phyloP scores from a whole-genome alignment of 2,113 vertebrate species.

The Pteruthius melanotis region DNA sequence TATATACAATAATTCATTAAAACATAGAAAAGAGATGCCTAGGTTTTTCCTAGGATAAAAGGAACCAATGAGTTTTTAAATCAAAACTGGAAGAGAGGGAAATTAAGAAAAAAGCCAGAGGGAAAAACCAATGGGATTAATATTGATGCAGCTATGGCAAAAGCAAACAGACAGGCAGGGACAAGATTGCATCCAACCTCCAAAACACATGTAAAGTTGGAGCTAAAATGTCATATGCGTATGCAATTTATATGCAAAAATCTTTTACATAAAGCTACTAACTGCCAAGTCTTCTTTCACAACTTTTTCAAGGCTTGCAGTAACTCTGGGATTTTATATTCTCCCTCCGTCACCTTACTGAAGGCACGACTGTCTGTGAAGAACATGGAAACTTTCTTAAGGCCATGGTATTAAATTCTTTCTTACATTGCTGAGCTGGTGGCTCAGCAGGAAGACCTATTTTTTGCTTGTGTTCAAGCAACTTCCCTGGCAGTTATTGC shows the following conservation, averaged over 20 bases:
- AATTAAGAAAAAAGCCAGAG: slow-evolving; percentile 34
- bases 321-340: slow-evolving; percentile 63
- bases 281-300: slow-evolving; percentile 72
- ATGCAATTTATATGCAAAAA: slow-evolving; percentile 79
- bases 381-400: slow-evolving; percentile 69
- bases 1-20: background rate
- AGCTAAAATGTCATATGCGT: slow-evolving; percentile 77
- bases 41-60: background rate
- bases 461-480: slow-evolving; percentile 74
- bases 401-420: slow-evolving; percentile 66
- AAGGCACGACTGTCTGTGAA: slow-evolving; percentile 68
- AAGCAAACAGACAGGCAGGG: slow-evolving; percentile 73
- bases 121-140: slow-evolving; percentile 67
- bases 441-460: slow-evolving; percentile 79
- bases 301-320: slow-evolving; percentile 39
- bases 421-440: slow-evolving; percentile 60
- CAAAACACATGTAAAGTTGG: slow-evolving; percentile 75
- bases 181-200: slow-evolving; percentile 71
- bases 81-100: background rate
- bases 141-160: slow-evolving; percentile 60
- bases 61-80: background rate
- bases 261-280: slow-evolving; percentile 63
- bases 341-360: slow-evolving; percentile 62
- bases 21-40: background rate
- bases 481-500: slow-evolving; percentile 79